Evolutionary conservation across 92 coral and sea anemone species (phyloP).

Genomic region (Parazoanthus atlanticus): DNA sequence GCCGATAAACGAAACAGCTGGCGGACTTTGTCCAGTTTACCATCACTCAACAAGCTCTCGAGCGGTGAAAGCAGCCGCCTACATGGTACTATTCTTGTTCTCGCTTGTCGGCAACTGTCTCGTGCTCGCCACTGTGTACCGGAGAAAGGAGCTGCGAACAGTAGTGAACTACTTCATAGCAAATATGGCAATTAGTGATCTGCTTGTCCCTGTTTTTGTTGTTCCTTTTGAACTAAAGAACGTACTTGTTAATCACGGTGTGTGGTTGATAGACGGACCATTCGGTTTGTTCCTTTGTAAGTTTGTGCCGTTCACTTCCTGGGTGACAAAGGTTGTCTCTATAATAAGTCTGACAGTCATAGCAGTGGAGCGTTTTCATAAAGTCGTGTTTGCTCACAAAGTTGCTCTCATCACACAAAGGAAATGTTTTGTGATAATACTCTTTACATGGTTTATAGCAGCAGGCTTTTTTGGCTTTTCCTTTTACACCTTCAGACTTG

Average conservation of each 20-base stretch:
- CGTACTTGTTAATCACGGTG: constrained; percentile 7
- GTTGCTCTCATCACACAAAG: constrained; percentile 37
- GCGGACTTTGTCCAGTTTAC: neutral
- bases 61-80: constrained; percentile 47
- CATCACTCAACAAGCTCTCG: neutral
- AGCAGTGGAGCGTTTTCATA: constrained; percentile 57
- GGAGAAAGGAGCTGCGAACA: constrained; percentile 53
- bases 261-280: constrained; percentile 57
- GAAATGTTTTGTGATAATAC: constrained; percentile 42
- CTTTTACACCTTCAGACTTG: constrained; percentile 35
- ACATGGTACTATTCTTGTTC: constrained; percentile 31
- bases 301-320: constrained; percentile 46
- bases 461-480: constrained; percentile 27
- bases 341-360: constrained; percentile 49
- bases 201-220: constrained; percentile 47
- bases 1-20: constrained; percentile 2
- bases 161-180: constrained; percentile 63
- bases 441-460: constrained; percentile 48
- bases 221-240: constrained; percentile 51
- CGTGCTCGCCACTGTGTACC: constrained; percentile 46
- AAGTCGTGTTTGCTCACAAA: constrained; percentile 47
- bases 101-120: constrained; percentile 69
- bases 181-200: constrained; percentile 71
- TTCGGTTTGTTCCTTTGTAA: constrained; percentile 60
- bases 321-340: constrained; percentile 56